Conservation (phyloP, 2,113 vertebrate genomes). For the Notothenia coriiceps region DNA sequence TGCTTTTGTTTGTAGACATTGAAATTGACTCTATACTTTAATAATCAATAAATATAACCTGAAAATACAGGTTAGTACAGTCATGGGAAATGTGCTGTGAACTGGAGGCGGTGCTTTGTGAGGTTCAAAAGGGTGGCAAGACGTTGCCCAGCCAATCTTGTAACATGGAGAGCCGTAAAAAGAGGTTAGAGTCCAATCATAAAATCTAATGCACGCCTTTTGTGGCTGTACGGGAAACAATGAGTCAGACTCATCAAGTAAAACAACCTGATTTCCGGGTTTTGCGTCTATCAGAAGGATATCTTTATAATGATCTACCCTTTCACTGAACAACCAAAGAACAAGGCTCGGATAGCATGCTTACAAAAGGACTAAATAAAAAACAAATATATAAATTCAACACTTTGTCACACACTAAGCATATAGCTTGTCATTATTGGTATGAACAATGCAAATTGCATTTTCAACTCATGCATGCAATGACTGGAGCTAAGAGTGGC, state of each 20-base stretch:
- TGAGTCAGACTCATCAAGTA: conserved; percentile 37
- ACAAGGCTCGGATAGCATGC: conserved; percentile 71
- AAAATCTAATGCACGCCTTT: conserved; percentile 54
- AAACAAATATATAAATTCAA: conserved; percentile 8
- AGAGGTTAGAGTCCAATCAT: conserved; percentile 56
- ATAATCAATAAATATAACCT: not conserved
- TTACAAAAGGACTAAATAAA: conserved; percentile 11
- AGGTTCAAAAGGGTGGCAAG: conserved; percentile 35
- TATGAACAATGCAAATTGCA: conserved; percentile 76
- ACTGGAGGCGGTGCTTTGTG: conserved; percentile 16
- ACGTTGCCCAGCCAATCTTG: conserved; percentile 45
- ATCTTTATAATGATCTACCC: not conserved
- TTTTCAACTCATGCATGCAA: conserved; percentile 78
- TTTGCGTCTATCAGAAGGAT: conserved; percentile 6
- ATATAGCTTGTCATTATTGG: conserved; percentile 64
- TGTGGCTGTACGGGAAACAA: conserved; percentile 34
- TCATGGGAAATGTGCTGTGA: not conserved
- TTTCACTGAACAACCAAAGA: not conserved
- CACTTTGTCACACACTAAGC: conserved; percentile 68
- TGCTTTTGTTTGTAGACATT: not conserved
- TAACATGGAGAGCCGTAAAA: conserved; percentile 59
- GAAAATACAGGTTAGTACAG: conserved; percentile 8
- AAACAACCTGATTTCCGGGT: conserved; percentile 24
- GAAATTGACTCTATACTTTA: not conserved
- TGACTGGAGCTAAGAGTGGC: conserved; percentile 70